Evolutionary conservation across 2,113 vertebrate genomes (phyloP).

Genomic region (Chinchilla lanigera): DNA sequence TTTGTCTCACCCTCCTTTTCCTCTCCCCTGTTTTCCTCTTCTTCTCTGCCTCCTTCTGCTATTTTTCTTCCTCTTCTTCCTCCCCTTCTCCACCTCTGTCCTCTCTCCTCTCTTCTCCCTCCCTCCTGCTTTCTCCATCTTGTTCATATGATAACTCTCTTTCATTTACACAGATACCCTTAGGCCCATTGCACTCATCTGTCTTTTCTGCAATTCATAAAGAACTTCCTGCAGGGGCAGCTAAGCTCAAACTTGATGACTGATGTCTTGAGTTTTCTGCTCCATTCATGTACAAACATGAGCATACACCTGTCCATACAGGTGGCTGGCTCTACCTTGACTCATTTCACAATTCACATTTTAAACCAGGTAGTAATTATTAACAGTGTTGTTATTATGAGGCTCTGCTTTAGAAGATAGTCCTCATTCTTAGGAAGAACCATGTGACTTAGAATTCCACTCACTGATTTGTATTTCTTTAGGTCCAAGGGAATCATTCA

Average conservation of each 20-base stretch:
- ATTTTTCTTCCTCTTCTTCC: neutral
- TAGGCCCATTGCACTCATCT: neutral
- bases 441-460: neutral
- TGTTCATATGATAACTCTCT: neutral
- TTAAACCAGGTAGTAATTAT: neutral
- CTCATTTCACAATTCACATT: neutral
- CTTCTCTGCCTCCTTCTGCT: neutral
- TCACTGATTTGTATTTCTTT: neutral
- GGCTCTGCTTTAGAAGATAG: neutral
- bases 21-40: neutral
- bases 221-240: neutral
- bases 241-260: neutral
- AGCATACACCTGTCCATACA: neutral
- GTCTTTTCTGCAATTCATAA: neutral
- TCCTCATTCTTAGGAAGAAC: constrained; percentile 10
- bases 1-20: neutral
- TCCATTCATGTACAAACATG: neutral
- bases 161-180: neutral
- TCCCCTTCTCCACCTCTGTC: neutral
- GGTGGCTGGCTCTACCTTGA: neutral
- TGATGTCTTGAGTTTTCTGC: neutral
- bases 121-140: neutral
- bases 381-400: neutral
- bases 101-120: neutral
- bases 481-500: neutral